Evolutionary conservation across 2,113 vertebrate species (phyloP), one percentile per base, ranked within the genome.

Genomic region (Engystomops pustulosus): DNA sequence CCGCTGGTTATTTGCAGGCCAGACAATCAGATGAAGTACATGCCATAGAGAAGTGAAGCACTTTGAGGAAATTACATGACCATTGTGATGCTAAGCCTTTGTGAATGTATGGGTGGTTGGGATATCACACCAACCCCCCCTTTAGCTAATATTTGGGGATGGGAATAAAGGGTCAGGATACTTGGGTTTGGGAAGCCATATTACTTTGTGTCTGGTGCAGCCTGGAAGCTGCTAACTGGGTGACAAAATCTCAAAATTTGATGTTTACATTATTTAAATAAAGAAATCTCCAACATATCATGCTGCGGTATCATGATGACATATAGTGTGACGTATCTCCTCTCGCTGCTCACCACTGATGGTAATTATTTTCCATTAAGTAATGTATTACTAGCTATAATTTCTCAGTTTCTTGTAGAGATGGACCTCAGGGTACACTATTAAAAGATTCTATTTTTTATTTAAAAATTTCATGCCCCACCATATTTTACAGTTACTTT

Each of bases 251-350:
- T 83, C 14, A 83, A 44, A n/a, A 84, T 78, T 84, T 84, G 82
- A 78, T 84, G 82, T 84, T 84, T 84, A 68, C 68, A 84, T 69
- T 55, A 78, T 84, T 84, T 69, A 78, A 84, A 84, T 84, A 84
- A 84, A 84, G 72, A 78, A 55, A 84, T 68, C 65, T 78, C 23
- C 74, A 17, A 70, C 17, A 67, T 69, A 32, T 14, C 25, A 65
- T 81, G 30, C 32, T n/a, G 47, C 17, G 69, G 79, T 79, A 45
- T 53, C 53, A 70, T 49, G n/a, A 36, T 18, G 41, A 27, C 30
- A 38, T 17, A 53, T 15, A 38, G 36, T 51, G 65, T 34, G 38
- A 55, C 47, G 23, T 68, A 53, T 79, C n/a, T 79, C 60, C 60
- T 32, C 32, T 32, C 30, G 15, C 12, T 62, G 25, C 25, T 62